A percentile compares a stretch with the other conserved stretches of the same genome.
phyloP scores from a whole-genome alignment of 2,797 vertebrate genomes.

The Helicolenus hilgendorfi region DNA sequence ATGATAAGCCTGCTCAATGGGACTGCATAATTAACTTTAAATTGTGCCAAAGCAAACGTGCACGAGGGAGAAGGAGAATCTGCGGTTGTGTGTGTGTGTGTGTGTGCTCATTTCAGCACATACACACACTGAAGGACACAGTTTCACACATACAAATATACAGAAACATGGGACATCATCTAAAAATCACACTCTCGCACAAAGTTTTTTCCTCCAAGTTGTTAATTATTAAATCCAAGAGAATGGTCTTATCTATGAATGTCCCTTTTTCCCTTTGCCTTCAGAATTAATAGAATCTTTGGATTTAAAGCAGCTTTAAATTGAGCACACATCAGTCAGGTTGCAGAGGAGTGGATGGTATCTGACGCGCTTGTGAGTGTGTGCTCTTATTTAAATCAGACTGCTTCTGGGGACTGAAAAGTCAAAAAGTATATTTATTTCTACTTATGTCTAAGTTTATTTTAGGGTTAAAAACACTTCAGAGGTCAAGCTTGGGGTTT shows the following conservation, averaged over 20 bases:
- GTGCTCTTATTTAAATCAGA: background rate
- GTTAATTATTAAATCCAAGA: slow-evolving; percentile 1
- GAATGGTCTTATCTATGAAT: background rate
- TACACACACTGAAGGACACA: background rate
- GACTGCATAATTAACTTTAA: slow-evolving; percentile 28
- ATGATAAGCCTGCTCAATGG: slow-evolving; percentile 21
- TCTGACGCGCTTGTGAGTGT: background rate
- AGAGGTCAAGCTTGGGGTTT: background rate
- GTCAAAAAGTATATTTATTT: background rate
- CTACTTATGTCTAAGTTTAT: background rate
- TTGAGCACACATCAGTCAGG: background rate
- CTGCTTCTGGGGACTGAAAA: background rate
- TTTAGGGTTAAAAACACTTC: background rate
- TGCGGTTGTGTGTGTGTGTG: background rate
- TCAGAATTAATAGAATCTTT: slow-evolving; percentile 7
- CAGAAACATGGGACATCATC: background rate
- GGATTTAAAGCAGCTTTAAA: background rate
- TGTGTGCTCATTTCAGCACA: background rate
- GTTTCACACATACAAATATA: background rate
- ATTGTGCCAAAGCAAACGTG: slow-evolving; percentile 25
- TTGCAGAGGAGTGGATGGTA: background rate
- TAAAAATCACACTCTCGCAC: background rate
- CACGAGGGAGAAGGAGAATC: background rate
- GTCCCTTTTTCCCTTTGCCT: background rate
- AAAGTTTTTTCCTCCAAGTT: background rate